Conservation (phyloP, 2,113 vertebrate species). For the Scophthalmus maximus region DNA sequence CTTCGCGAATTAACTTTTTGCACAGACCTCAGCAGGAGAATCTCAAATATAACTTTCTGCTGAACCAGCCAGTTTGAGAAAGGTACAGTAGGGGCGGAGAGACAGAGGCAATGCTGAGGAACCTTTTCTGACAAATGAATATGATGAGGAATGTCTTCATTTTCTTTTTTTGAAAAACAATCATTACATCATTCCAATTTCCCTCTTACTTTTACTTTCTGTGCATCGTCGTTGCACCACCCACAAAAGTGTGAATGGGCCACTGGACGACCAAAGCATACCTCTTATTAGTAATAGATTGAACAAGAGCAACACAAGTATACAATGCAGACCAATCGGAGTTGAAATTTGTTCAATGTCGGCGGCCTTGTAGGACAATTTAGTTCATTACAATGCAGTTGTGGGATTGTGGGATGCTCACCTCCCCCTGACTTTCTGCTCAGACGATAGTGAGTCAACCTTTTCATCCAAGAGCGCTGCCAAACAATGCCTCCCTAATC, state of each 20-base stretch:
- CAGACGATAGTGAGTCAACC: conserved; percentile 46
- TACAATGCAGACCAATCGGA: conserved; percentile 16
- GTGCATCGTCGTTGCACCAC: too few relatives aligned
- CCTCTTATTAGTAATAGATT: too few relatives aligned
- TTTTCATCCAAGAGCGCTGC: conserved; percentile 51
- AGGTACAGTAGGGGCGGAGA: background rate
- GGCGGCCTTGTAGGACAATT: conserved; percentile 57
- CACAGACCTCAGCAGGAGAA: conserved; percentile 34
- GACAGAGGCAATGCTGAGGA: background rate
- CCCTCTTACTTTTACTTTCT: background rate
- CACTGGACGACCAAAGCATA: background rate
- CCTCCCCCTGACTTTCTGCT: conserved; percentile 62
- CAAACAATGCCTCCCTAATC: conserved; percentile 79
- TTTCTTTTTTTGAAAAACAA: conserved; percentile 14
- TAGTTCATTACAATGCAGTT: conserved; percentile 60
- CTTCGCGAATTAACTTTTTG: conserved; percentile 38
- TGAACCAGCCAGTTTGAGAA: conserved; percentile 35
- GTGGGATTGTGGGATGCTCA: conserved; percentile 55
- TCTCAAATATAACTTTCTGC: conserved; percentile 19
- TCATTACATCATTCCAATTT: background rate
- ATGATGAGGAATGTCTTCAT: conserved; percentile 6
- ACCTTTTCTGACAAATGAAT: conserved; percentile 11
- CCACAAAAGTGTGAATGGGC: too few relatives aligned
- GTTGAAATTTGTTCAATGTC: conserved; percentile 60
- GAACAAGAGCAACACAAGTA: conserved; percentile 47